Evolutionary conservation across 1,140 invertebrate species (phyloP).

Genomic region (Phthorimaea operculella): DNA sequence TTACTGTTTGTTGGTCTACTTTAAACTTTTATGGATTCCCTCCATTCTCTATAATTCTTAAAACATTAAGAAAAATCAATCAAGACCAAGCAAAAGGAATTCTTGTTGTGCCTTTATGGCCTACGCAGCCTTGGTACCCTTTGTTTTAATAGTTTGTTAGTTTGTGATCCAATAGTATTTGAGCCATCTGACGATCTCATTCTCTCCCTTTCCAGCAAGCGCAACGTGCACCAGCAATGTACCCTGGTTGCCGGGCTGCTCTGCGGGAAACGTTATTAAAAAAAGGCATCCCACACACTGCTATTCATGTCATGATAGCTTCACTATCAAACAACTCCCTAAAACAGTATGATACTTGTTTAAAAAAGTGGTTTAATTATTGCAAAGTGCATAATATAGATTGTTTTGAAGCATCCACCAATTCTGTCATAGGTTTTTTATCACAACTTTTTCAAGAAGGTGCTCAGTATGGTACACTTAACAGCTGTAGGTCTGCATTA

Average conservation of each 20-base stretch:
- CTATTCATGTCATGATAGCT: conserved; percentile 13
- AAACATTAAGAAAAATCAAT: not conserved
- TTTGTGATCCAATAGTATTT: not conserved
- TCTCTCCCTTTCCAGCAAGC: conserved; percentile 1
- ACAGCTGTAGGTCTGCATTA: conserved; percentile 1
- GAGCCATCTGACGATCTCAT: conserved; percentile 2
- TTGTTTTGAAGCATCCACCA: not conserved
- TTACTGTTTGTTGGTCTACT: conserved; percentile 6
- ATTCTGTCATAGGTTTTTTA: not conserved
- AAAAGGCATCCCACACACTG: conserved; percentile 13
- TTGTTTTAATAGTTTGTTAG: conserved; percentile 2
- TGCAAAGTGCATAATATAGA: conserved; percentile 1
- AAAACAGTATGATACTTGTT: conserved; percentile 28
- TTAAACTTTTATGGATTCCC: conserved; percentile 10
- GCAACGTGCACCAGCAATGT: not conserved
- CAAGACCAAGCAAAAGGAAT: conserved; percentile 1
- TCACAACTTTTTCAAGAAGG: not conserved
- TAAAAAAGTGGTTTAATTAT: conserved; percentile 10
- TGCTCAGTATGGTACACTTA: not conserved
- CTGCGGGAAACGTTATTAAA: not conserved
- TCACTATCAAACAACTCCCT: conserved; percentile 22
- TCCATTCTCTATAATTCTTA: conserved; percentile 1
- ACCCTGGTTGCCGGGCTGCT: conserved; percentile 10
- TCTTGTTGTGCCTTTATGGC: conserved; percentile 3
- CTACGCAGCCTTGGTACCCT: conserved; percentile 9